Evolutionary conservation across 2,888 invertebrate species (phyloP).

Genomic region (Resseliella maxima): DNA sequence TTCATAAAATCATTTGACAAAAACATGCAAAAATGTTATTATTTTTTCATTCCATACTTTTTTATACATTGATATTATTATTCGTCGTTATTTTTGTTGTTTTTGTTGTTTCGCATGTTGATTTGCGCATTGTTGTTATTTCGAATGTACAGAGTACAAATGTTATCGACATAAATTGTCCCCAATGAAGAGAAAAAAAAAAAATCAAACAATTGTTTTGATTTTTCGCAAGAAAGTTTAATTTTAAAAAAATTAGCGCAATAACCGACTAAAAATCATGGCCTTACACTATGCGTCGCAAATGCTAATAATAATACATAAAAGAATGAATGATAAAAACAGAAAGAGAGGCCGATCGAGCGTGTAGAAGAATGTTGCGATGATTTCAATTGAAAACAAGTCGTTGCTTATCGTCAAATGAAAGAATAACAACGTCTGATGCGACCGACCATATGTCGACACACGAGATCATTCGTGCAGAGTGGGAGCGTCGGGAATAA

Average conservation of each 20-base stretch:
- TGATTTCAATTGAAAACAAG: conserved; percentile 40
- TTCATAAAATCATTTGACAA: conserved; percentile 41
- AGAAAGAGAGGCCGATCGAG: neutral
- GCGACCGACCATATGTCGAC: conserved; percentile 12
- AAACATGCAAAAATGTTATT: conserved; percentile 49
- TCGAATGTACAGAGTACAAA: neutral
- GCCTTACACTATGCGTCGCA: too few species aligned
- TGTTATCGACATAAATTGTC: conserved; percentile 42
- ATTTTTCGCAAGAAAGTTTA: neutral
- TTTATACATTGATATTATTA: too few species aligned
- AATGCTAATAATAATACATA: too few species aligned
- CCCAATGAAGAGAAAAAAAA: neutral
- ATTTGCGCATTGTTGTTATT: neutral
- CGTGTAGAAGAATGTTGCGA: neutral
- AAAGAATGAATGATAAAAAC: neutral
- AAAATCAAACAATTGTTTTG: conserved; percentile 31
- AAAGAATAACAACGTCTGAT: neutral
- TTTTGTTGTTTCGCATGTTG: neutral
- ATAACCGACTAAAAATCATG: neutral
- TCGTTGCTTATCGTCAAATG: neutral
- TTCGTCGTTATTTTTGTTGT: neutral
- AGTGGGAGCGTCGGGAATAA: conserved; percentile 1
- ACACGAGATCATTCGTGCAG: neutral
- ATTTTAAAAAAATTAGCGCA: conserved; percentile 31
- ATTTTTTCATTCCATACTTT: too few species aligned